Evolutionary conservation across 2,113 vertebrate species (phyloP), one percentile per base, ranked within the genome.

Genomic region (Chauna torquata): DNA sequence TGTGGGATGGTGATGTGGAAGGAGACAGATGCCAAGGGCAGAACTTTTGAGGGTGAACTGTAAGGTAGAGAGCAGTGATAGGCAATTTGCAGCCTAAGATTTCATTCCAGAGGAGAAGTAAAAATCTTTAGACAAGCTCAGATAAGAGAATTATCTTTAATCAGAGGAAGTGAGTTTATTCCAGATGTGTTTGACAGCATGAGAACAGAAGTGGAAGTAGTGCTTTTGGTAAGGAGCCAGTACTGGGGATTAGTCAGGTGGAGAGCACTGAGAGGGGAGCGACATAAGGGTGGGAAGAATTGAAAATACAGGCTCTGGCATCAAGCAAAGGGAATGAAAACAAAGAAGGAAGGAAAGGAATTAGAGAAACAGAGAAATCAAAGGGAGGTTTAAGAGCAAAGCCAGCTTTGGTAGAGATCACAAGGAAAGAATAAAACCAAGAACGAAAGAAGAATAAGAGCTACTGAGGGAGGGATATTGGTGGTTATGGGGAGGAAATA

Each of bases 121-220:
- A 91, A 95, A 97, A 82, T 78, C 86, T 95, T 95, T 77, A 95
- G 81, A 88, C 78, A 82, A 88, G 62, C 82, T 92, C n/a, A 95
- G 83, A 92, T 95, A 95, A 94, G 58, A 97, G 92, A 97, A 90
- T 94, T 97, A 94, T 88, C 54, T 74, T 88, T 92, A 91, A 94
- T 45, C 82, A 94, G 78, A 92, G 94, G 94, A 97, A 96, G 87
- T 85, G 94, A 90, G 92, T 89, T 96, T 96, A 91, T 90, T 97
- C 96, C 97, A 97, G 96, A 97, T 97, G 95, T 97, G 96, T 95
- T 94, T 96, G 96, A 97, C 96, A 95, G 95, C 96, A 97, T 96
- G 96, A 96, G 96, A 97, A 97, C 89, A 90, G 89, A 91, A 95
- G 94, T 95, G 92, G 91, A 97, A 96, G 94, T 92, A 94, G 75